Evolutionary conservation across 2,888 invertebrate species (phyloP), one percentile per base, ranked within the genome.

Genomic region (Ormyrus nitidulus): DNA sequence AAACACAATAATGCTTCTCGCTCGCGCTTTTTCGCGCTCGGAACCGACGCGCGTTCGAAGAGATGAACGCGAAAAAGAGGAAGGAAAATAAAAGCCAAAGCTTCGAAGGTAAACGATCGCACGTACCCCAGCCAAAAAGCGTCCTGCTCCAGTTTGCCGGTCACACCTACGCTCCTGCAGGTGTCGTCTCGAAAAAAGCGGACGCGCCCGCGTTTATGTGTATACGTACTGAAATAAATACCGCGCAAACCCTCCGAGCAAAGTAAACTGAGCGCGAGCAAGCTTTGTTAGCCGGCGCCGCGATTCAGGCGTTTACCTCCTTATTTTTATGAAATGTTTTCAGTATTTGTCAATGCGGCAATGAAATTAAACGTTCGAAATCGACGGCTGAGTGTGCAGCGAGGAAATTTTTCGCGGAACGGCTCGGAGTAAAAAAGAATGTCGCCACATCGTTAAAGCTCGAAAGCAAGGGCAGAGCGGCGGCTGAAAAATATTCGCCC

Each of bases 1-100:
- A 70, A 65, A 75, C 74, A 58, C 79, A 75, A 79, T 70, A 79
- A 74, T 73, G 58, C n/a, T 13, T 46, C 54, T 44, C 19, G 62
- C 68, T 49, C 48, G 11, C 46, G 70, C 70, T 71, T 69, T 80
- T 77, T 77, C 64, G 51, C 72, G 68, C 62, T 19, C 19, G 59
- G 2, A 53, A n/a, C 69, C 53, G 70, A 69, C 70, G 19, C 19
- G 51, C 65, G 65, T 73, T 77, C 72, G 46, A 71, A 75, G 71
- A 19, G 49, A 58, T 64, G 62, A 56, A 10, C 10, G 68, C 34
- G 2, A 66, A 68, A 59, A 11, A 76, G 49, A 66, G 10, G 34
- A 61, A 58, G 49, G n/a, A 56, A 46, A 46, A 44, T 54, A 19
- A 48, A 49, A 44, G 61, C 6, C 19, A 19, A 19, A 19, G 51